phyloP scores from a whole-genome alignment of 2,888 invertebrate species.

The Cheilosia soror region DNA sequence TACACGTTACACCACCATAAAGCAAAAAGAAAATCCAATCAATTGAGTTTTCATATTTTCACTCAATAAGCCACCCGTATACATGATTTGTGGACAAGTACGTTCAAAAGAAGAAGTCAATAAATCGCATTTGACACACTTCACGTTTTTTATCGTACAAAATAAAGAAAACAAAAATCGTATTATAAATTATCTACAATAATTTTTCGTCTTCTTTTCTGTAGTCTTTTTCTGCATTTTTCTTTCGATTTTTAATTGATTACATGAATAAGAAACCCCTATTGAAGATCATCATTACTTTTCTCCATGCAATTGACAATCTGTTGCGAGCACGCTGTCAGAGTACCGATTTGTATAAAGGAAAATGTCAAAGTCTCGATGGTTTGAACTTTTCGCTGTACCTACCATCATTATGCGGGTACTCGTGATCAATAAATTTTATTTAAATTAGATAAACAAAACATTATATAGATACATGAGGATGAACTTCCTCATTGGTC shows the following conservation, averaged over 20 bases:
- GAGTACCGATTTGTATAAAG: slow-evolving; percentile 28
- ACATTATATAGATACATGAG: background rate
- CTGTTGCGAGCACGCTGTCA: slow-evolving; percentile 2
- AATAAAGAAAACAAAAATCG: background rate
- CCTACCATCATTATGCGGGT: slow-evolving; percentile 1
- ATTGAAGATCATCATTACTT: slow-evolving; percentile 4
- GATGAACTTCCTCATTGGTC: slow-evolving; percentile 13
- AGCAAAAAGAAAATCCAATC: slow-evolving; percentile 43
- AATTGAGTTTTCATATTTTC: slow-evolving; percentile 47
- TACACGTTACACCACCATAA: background rate
- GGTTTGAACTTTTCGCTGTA: slow-evolving; percentile 19
- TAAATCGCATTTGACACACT: slow-evolving; percentile 38
- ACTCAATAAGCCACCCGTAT: slow-evolving; percentile 16
- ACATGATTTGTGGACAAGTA: slow-evolving; percentile 2
- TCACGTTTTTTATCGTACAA: slow-evolving; percentile 5
- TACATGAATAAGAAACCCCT: slow-evolving; percentile 21
- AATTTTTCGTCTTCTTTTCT: background rate
- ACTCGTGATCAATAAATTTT: slow-evolving; percentile 61
- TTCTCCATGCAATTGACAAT: slow-evolving; percentile 12
- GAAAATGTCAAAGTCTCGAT: slow-evolving; percentile 26
- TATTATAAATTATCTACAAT: background rate
- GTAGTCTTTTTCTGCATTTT: slow-evolving; percentile 2
- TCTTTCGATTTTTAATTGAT: slow-evolving; percentile 20
- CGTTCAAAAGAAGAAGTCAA: slow-evolving; percentile 1
- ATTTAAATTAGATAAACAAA: slow-evolving; percentile 30